These are phyloP conservation scores for Tetragnatha versicolor DNA, from an alignment of 1,140 invertebrate species.

Conservation along the genomic window DNA sequence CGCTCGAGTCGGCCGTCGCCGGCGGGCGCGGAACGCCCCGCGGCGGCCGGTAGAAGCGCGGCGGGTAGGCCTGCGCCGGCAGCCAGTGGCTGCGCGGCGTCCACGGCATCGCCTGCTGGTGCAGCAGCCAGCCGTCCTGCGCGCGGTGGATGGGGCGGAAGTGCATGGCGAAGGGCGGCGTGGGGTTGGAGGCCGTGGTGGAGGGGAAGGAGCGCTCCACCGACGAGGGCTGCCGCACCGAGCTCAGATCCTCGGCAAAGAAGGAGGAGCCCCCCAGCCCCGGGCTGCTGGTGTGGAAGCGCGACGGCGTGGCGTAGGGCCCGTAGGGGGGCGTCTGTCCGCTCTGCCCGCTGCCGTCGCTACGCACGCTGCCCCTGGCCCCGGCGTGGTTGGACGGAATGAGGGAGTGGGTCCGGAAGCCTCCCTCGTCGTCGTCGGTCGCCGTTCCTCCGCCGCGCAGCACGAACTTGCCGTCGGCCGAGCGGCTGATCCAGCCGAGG, in stretches of 20 bases:
- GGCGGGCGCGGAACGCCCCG: constrained; percentile 21
- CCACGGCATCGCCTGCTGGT: constrained; percentile 39
- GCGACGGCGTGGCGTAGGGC: constrained; percentile 66
- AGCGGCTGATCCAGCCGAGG: constrained; percentile 73
- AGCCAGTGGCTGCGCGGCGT: constrained; percentile 39
- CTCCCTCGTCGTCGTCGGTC: constrained; percentile 66
- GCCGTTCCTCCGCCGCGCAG: constrained; percentile 61
- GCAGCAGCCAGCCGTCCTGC: constrained; percentile 44
- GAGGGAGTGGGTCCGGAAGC: constrained; percentile 62
- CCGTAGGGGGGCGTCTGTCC: constrained; percentile 61
- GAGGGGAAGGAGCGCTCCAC: constrained; percentile 77
- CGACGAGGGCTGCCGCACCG: constrained; percentile 80
- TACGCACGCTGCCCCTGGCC: constrained; percentile 82
- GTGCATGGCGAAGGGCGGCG: constrained; percentile 51
- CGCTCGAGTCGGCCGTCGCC: constrained; percentile 32
- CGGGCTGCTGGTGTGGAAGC: constrained; percentile 74
- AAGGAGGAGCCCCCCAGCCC: constrained; percentile 72
- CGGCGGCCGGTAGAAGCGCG: constrained; percentile 40
- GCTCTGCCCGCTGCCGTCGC: constrained; percentile 71
- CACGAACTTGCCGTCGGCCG: constrained; percentile 77
- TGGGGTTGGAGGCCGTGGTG: constrained; percentile 65
- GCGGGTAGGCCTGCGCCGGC: constrained; percentile 42
- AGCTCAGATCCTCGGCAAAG: constrained; percentile 81
- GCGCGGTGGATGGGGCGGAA: constrained; percentile 48
- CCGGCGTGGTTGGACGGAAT: constrained; percentile 74